Conservation (phyloP, 2,888 invertebrate genomes). For the Lasioglossum pauxillum region DNA sequence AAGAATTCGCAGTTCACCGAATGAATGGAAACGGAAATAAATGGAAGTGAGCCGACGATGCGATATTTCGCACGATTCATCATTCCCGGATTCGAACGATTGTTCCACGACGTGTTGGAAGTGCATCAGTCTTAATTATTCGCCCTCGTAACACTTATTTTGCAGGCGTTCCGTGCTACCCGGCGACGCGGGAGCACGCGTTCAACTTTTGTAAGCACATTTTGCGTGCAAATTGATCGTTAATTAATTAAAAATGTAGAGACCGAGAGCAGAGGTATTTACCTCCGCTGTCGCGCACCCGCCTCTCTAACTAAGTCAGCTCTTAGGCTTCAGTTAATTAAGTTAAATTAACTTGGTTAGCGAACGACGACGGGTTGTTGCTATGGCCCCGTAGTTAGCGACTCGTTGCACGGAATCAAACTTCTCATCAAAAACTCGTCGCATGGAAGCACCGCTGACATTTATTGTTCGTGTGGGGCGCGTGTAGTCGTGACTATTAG, state of each 20-base stretch:
- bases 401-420: slow-evolving; percentile 74
- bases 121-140: slow-evolving; percentile 42
- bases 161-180: slow-evolving; percentile 13
- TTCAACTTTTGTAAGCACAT: slow-evolving; percentile 68
- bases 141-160: slow-evolving; percentile 21
- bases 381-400: slow-evolving; percentile 76
- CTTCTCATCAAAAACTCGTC: slow-evolving; percentile 50
- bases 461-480: background rate
- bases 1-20: background rate
- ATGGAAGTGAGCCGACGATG: slow-evolving; percentile 4
- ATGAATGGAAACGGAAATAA: slow-evolving; percentile 8
- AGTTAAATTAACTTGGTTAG: slow-evolving; percentile 81
- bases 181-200: slow-evolving; percentile 52
- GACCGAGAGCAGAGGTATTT: slow-evolving; percentile 76
- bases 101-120: background rate
- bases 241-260: slow-evolving; percentile 81
- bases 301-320: slow-evolving; percentile 78
- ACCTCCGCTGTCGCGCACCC: slow-evolving; percentile 63
- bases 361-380: slow-evolving; percentile 70
- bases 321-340: slow-evolving; percentile 81
- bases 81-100: background rate
- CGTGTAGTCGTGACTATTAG: background rate
- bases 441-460: background rate
- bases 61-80: background rate
- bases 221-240: slow-evolving; percentile 78